phyloP scores from a whole-genome alignment of 1,140 invertebrate species.

The Elysia chlorotica region DNA sequence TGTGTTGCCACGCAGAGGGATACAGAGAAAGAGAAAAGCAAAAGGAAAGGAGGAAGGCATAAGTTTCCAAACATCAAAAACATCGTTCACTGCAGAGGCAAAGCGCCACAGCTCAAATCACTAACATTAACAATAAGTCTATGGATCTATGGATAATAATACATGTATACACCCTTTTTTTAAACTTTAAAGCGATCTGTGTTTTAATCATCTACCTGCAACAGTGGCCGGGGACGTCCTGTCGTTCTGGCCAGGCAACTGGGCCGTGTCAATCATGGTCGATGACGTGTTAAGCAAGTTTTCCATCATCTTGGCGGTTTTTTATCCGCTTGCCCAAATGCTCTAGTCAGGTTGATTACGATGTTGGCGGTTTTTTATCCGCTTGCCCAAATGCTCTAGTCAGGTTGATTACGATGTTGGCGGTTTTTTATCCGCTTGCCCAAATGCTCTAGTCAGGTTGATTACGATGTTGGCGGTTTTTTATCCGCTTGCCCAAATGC shows the following conservation, averaged over 20 bases:
- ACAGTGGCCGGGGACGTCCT: not conserved
- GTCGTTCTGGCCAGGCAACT: not conserved
- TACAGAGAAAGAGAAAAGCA: not conserved
- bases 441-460: no score
- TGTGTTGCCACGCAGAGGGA: not conserved
- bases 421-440: no score
- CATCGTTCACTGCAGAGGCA: not conserved
- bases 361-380: no score
- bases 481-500: no score
- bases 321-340: no score
- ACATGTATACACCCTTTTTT: no score
- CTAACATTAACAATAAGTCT: not conserved
- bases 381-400: no score
- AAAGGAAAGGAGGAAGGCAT: not conserved
- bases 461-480: no score
- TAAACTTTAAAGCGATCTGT: no score
- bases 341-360: no score
- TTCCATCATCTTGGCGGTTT: constrained; percentile 8
- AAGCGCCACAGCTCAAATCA: not conserved
- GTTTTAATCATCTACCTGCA: constrained; percentile 9
- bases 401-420: no score
- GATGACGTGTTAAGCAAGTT: constrained; percentile 8
- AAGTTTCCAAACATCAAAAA: not conserved
- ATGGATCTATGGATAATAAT: no score
- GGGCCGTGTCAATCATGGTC: constrained; percentile 9